Base-by-base conservation (phyloP, 2,113 vertebrate genomes). In the Oncorhynchus kisutch region DNA sequence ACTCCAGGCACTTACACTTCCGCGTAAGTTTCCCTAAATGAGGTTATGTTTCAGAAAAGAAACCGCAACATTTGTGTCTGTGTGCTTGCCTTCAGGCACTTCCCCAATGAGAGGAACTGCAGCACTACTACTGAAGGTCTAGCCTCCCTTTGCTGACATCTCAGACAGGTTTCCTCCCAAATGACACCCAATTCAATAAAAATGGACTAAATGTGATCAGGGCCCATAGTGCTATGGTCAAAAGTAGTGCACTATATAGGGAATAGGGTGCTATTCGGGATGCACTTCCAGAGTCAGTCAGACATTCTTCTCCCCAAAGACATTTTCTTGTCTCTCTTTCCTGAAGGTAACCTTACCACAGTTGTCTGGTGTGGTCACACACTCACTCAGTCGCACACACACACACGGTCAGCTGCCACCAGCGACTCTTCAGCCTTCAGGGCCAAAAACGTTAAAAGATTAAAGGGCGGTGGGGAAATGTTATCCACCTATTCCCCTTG, bases 51-150 rank as follows among this genome's bases (percentile, higher is more conserved):
- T 84, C 84, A 81, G 86, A 81, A 9, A 78, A 70, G 80, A 83
- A 85, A 88, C 85, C 85, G 74, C 88, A 89, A 79, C 79, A 79
- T 85, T 86, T 81, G 81, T 80, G 78, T 85, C 79, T 78, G 82
- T 16, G 49, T 16, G 12, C 49, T 16, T 51, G 75, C 86, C 81
- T 84, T 3, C 49, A 48, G 89, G 80, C 70, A 69, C 75, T 81
- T 87, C 84, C 84, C 73, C 80, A 57, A 62, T 24, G 78, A 74
- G 77, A 88, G 81, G 78, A 80, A 81, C 81, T 72, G 57, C 83
- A 84, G 84, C 75, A 76, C 76, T 74, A 81, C 81, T 39, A 80
- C 81, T 48, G 73, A 85, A 66, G 74, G 69, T 77, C 82, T 82
- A 71, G 77, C 73, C 78, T 82, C 78, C 62, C 67, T 68, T 75